A percentile compares a stretch with the other conserved stretches of the same genome.
Conservation (phyloP, 2,888 invertebrate genomes). For the Ophion ventricosus region DNA sequence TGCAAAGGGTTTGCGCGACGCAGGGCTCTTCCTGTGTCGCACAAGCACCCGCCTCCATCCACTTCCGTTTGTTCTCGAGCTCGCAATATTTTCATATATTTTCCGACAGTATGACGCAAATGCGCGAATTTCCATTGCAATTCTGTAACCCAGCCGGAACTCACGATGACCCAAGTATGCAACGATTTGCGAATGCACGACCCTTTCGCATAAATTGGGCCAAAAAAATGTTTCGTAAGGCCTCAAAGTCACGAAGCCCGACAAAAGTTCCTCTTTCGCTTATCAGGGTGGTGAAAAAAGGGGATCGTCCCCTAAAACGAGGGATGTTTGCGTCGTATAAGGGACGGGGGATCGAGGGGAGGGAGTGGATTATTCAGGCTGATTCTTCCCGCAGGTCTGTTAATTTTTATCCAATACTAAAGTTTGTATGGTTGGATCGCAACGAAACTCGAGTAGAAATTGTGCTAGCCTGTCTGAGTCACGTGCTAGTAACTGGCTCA, state of each 20-base stretch:
- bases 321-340: not conserved
- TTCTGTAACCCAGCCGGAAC: not conserved
- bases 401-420: too few relatives aligned
- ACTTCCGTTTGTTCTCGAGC: conserved; percentile 23
- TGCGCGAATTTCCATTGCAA: not conserved
- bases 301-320: not conserved
- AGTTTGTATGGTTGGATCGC: too few relatives aligned
- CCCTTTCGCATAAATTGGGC: conserved; percentile 8
- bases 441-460: too few relatives aligned
- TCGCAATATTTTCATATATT: conserved; percentile 30
- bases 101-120: conserved; percentile 27
- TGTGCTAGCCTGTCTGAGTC: too few relatives aligned
- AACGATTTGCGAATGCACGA: conserved; percentile 5
- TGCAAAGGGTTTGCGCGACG: conserved; percentile 10
- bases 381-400: too few relatives aligned
- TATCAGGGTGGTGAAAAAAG: not conserved
- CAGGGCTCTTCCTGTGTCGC: conserved; percentile 27
- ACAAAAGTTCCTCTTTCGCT: not conserved
- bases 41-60: conserved; percentile 15
- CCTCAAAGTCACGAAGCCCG: not conserved
- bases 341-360: too few relatives aligned
- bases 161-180: conserved; percentile 3
- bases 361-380: too few relatives aligned
- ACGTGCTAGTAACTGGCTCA: too few relatives aligned
- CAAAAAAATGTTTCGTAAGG: conserved; percentile 6